phyloP scores from a whole-genome alignment of 2,888 invertebrate genomes.

The Holacanthella duospinosa region DNA sequence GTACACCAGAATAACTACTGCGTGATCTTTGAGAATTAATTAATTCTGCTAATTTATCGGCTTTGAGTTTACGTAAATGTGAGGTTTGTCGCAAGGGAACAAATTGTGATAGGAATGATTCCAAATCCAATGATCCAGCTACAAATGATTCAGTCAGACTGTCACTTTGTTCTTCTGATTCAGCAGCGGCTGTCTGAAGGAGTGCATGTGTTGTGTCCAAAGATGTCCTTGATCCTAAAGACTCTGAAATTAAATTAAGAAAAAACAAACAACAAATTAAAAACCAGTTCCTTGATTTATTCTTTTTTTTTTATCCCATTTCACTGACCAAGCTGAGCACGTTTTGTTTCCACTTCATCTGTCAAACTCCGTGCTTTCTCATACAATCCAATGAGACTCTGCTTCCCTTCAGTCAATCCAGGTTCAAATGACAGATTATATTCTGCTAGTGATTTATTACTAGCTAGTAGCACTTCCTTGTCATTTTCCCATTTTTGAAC shows the following conservation, averaged over 20 bases:
- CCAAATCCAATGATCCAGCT: conserved; percentile 57
- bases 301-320: too few species aligned
- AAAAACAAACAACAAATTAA: not conserved
- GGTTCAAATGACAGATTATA: conserved; percentile 80
- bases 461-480: conserved; percentile 74
- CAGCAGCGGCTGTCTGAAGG: conserved; percentile 80
- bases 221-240: conserved; percentile 63
- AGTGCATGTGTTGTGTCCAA: conserved; percentile 78
- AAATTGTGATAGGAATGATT: conserved; percentile 77
- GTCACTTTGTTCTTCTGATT: conserved; percentile 89
- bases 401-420: conserved; percentile 61
- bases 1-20: conserved; percentile 41
- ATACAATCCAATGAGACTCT: conserved; percentile 53
- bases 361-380: conserved; percentile 41
- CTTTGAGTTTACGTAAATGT: conserved; percentile 76
- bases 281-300: not conserved
- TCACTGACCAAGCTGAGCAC: conserved; percentile 70
- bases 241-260: conserved; percentile 48
- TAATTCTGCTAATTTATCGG: conserved; percentile 70
- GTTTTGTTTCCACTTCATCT: conserved; percentile 58
- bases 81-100: conserved; percentile 61
- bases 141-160: conserved; percentile 68
- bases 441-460: conserved; percentile 82
- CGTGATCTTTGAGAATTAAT: conserved; percentile 24
- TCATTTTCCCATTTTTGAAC: conserved; percentile 62